A percentile compares a stretch with the other conserved stretches of the same genome.
Evolutionary conservation across 2,888 invertebrate genomes (phyloP).

Genomic region (Nineta flava): DNA sequence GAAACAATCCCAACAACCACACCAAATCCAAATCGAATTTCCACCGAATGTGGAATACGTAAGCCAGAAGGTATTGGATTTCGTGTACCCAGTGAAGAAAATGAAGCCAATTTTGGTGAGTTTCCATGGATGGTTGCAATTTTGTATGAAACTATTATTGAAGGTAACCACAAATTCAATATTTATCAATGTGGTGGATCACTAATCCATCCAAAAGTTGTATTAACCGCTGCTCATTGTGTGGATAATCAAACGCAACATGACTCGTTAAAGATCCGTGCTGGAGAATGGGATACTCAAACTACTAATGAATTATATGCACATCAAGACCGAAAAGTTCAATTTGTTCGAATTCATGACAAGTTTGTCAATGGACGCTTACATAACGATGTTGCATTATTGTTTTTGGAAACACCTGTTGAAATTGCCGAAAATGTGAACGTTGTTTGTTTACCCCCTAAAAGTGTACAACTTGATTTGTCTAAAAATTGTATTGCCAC

Average conservation of each 20-base stretch:
- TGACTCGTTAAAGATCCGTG: conserved; percentile 32
- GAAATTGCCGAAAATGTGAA: conserved; percentile 50
- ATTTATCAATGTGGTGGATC: conserved; percentile 68
- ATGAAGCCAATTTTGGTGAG: conserved; percentile 60
- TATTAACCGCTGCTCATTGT: conserved; percentile 71
- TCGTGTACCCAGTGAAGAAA: conserved; percentile 48
- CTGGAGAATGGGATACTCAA: conserved; percentile 75
- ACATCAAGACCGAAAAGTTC: conserved; percentile 52
- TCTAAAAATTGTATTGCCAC: conserved; percentile 45
- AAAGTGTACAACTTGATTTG: conserved; percentile 28
- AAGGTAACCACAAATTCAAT: conserved; percentile 32
- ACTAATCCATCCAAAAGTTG: conserved; percentile 56
- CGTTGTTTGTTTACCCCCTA: conserved; percentile 46
- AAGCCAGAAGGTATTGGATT: conserved; percentile 58
- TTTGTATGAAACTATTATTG: conserved; percentile 35
- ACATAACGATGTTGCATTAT: conserved; percentile 57
- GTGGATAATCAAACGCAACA: conserved; percentile 27
- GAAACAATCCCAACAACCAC: no score
- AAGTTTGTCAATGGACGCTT: conserved; percentile 47
- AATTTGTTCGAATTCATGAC: conserved; percentile 39
- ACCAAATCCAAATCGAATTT: no score
- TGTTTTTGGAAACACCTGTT: conserved; percentile 45
- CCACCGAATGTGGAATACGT: conserved; percentile 51
- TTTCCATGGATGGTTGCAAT: conserved; percentile 75
- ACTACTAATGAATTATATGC: conserved; percentile 48